Evolutionary conservation across 2,888 invertebrate species (phyloP), one percentile per base, ranked within the genome.

Genomic region (Cosmopolites sordidus): DNA sequence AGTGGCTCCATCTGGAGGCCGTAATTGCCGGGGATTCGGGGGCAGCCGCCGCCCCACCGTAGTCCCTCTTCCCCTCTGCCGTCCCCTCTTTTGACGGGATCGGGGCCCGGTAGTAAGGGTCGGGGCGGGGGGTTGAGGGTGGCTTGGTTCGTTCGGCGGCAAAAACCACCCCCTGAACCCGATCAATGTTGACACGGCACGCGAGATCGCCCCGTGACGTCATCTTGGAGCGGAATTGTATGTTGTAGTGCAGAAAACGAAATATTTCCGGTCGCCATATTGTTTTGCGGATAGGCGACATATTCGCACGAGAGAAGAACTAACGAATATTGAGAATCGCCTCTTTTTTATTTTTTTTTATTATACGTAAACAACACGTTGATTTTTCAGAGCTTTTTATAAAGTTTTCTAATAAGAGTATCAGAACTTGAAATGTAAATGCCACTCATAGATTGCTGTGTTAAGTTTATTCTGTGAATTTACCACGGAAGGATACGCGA

Each of bases 151-250:
- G 55, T 55, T 45, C 55, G 54, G 60, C 55, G 65, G 62, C 62
- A 63, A 58, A 63, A 59, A 53, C 64, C 64, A 62, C 62, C 65
- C 65, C 61, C 54, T 61, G 58, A 58, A 56, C 62, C 63, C 65
- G 66, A 66, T 72, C 72, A 72, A 72, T 72, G 72, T 72, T 71
- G 70, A 72, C 71, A 71, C 70, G 69, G 66, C 69, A 71, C 69
- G 69, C 72, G 67, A 70, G 68, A 67, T 67, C 59, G 63, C 57
- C 52, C 43, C 43, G 53, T 63, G 62, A 63, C 62, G 63, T 62
- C 62, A 62, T 56, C 56, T 51, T 58, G 47, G 58, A 61, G 60
- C 65, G 50, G 48, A 53, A 53, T 57, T 54, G 56, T 57, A 49
- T 57, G 50, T 53, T 40, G 22, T 48, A 53, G 48, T 57, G 56